Conservation (phyloP, 2,888 invertebrate species). For the Pedicia rivosa region DNA sequence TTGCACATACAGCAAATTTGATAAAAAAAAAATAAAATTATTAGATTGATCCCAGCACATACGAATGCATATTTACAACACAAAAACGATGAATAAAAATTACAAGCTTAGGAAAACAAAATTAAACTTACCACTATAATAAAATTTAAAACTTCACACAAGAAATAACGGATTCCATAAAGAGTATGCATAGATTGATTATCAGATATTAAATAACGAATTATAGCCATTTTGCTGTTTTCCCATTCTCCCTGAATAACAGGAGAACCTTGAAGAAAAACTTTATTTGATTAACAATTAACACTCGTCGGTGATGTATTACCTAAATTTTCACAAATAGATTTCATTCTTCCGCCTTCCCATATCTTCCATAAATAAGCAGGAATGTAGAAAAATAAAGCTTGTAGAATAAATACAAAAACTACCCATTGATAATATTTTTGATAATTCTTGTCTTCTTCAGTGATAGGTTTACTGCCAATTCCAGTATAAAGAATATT, state of each 20-base stretch:
- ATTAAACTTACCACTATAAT: too few relatives aligned
- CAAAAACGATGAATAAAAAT: too few relatives aligned
- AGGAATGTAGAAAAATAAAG: conserved; percentile 23
- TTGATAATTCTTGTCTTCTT: conserved; percentile 20
- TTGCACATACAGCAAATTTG: too few relatives aligned
- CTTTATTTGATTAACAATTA: too few relatives aligned
- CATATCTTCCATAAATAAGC: conserved; percentile 27
- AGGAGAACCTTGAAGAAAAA: conserved; percentile 5
- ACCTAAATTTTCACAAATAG: conserved; percentile 23
- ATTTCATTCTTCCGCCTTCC: conserved; percentile 32
- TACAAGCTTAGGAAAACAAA: too few relatives aligned
- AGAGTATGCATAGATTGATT: conserved; percentile 22
- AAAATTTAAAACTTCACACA: too few relatives aligned
- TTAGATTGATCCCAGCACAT: too few relatives aligned
- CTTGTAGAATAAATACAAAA: conserved; percentile 22
- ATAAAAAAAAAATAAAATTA: too few relatives aligned
- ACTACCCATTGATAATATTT: conserved; percentile 30
- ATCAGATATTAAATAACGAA: conserved; percentile 21
- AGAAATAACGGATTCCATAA: conserved; percentile 47
- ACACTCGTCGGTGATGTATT: conserved; percentile 11
- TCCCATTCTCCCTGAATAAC: too few relatives aligned
- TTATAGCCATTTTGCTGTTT: too few relatives aligned
- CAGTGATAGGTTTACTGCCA: too few relatives aligned
- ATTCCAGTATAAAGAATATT: conserved; percentile 34
- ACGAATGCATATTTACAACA: too few relatives aligned